Base-by-base conservation (phyloP, 92 coral and sea anemone species). In the Metridium senile region DNA sequence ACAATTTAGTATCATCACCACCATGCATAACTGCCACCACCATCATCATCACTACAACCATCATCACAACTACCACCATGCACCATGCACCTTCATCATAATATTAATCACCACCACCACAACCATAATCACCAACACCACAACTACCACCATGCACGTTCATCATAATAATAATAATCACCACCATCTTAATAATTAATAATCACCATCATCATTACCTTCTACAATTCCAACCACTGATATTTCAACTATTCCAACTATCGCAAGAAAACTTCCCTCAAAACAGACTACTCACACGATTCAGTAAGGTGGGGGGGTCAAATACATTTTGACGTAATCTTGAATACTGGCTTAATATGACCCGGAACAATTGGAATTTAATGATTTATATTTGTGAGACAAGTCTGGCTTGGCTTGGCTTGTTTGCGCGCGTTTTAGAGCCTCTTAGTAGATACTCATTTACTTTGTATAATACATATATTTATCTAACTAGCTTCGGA, bases 351-450 rank as follows among this genome's bases (percentile, higher is more conserved):
- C 35, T 58, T 71, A 71, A 71, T 71, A 29, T 34, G 35, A 51
- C 61, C 76, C 76, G 76, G 76, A 71, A 71, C 52, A 71, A 52
- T 19, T 39, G 76, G 76, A 71, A 71, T 71, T 71, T 53, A 45
- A 32, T 29, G 47, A 51, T 71, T 27, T 49, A 49, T 43, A 45
- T 16, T 54, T 54, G 9, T 26, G 45, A 43, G 26, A 45, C 46
- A 2, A 21, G 21, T 65, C 17, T 33, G 25, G 27, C 33, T 21
- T 21, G n/a, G 23, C 61, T 16, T 21, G 13, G n/a, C 17, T 6
- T 4, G 61, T 16, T 16, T 20, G 23, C 25, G 61, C 3, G 61
- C 49, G 49, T 39, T 54, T 54, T 20, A 54, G 21, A 10, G 13
- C 3, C 51, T 45, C 51, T 45, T n/a, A n/a, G n/a, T n/a, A n/a